phyloP scores from a whole-genome alignment of 2,797 vertebrate species.

The Dromococcyx pavoninus region DNA sequence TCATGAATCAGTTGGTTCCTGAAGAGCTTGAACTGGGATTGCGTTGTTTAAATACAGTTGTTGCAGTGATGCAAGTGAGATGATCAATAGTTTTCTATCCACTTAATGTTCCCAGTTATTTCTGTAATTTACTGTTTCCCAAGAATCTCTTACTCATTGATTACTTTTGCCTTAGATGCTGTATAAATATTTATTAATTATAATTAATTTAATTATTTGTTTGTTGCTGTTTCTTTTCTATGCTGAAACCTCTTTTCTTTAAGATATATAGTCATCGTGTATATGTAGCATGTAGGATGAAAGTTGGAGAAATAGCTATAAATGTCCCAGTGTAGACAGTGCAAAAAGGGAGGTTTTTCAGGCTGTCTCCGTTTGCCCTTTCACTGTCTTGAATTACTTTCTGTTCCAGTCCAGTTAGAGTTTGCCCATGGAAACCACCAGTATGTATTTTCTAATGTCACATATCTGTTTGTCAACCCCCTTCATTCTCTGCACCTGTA shows the following conservation, averaged over 20 bases:
- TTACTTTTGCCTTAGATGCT: not conserved
- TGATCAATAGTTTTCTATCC: not conserved
- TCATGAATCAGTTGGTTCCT: not conserved
- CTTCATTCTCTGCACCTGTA: not conserved
- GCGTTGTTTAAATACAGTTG: not conserved
- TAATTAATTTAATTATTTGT: not conserved
- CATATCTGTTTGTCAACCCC: not conserved
- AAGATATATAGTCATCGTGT: not conserved
- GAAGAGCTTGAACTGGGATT: not conserved
- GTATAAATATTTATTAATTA: not conserved
- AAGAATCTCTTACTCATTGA: not conserved
- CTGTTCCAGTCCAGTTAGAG: not conserved
- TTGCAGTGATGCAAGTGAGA: not conserved
- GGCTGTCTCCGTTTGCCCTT: not conserved
- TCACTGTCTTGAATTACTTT: not conserved
- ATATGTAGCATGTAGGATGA: not conserved
- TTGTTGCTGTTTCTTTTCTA: not conserved
- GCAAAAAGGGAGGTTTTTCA: not conserved
- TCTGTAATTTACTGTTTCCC: not conserved
- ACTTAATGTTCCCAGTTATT: not conserved
- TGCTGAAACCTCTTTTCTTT: not conserved
- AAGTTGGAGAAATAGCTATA: not conserved
- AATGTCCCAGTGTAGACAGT: not conserved
- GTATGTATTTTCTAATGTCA: not conserved
- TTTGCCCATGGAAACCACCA: not conserved